Evolutionary conservation across 2,888 invertebrate genomes (phyloP).

Genomic region (Germaria angustata): DNA sequence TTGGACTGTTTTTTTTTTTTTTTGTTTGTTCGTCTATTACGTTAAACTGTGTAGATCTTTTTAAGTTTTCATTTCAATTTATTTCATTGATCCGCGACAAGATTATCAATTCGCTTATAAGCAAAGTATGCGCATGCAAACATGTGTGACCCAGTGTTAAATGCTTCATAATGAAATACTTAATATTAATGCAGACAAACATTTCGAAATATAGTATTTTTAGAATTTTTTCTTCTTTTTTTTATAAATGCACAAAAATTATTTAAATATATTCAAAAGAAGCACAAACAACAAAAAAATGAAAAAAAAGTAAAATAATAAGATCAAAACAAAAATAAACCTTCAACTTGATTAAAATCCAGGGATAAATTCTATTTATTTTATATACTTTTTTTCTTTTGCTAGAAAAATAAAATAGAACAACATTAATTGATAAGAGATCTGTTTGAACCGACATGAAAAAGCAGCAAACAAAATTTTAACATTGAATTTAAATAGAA

Average conservation of each 20-base stretch:
- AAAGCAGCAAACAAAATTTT: constrained; percentile 8
- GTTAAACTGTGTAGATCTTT: too few relatives aligned
- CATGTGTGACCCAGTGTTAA: neutral
- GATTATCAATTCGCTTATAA: constrained; percentile 21
- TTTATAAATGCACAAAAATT: neutral
- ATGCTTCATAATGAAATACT: neutral
- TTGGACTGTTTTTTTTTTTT: too few relatives aligned
- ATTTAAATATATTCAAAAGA: constrained; percentile 4
- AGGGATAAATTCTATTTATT: constrained; percentile 68
- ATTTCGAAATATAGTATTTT: constrained; percentile 39
- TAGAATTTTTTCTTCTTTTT: neutral
- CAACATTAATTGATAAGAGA: constrained; percentile 37
- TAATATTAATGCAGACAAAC: neutral
- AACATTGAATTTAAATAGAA: constrained; percentile 42
- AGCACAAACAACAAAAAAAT: constrained; percentile 23
- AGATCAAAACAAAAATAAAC: constrained; percentile 69
- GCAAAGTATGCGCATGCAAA: neutral
- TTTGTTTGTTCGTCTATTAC: constrained; percentile 1
- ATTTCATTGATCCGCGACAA: constrained; percentile 42
- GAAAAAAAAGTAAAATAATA: neutral
- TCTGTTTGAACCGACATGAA: neutral
- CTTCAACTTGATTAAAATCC: constrained; percentile 73
- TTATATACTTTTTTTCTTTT: neutral
- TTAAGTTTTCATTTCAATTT: too few relatives aligned
- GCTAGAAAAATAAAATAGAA: constrained; percentile 26